These are phyloP conservation scores for Chymomyza fuscimana DNA, from an alignment of 2,888 invertebrate species.

Conservation along the genomic window DNA sequence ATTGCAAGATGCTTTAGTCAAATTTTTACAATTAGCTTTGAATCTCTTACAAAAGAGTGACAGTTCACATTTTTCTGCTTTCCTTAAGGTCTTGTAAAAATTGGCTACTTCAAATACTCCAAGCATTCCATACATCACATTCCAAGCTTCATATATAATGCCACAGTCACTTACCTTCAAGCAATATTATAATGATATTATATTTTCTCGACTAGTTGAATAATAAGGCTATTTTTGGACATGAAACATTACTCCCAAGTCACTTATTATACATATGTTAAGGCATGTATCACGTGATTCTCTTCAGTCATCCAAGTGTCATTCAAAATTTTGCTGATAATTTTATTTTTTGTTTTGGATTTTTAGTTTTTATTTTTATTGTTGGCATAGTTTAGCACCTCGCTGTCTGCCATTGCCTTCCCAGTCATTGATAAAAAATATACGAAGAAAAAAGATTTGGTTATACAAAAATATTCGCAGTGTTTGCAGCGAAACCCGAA, in stretches of 20 bases:
- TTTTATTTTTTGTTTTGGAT: constrained; percentile 16
- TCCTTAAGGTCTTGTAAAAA: no score
- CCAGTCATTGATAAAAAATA: constrained; percentile 2
- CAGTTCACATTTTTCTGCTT: no score
- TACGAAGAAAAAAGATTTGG: constrained; percentile 38
- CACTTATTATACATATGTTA: not conserved
- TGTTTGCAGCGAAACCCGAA: constrained; percentile 46
- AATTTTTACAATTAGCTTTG: no score
- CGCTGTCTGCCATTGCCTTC: constrained; percentile 38
- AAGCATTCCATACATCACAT: no score
- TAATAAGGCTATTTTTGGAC: not conserved
- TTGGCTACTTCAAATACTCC: no score
- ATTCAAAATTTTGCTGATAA: constrained; percentile 28
- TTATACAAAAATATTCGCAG: not conserved
- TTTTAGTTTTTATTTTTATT: constrained; percentile 11
- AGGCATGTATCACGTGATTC: constrained; percentile 64
- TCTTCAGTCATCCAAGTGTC: constrained; percentile 11
- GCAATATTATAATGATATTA: no score
- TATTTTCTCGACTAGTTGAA: not conserved
- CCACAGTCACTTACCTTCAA: no score
- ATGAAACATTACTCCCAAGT: not conserved
- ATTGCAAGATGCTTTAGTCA: no score
- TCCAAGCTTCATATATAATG: no score
- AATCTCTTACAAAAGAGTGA: no score
- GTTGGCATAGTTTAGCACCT: constrained; percentile 50